Evolutionary conservation across 2,888 invertebrate species (phyloP), one percentile per base, ranked within the genome.

Genomic region (Iselma pallidipennis): DNA sequence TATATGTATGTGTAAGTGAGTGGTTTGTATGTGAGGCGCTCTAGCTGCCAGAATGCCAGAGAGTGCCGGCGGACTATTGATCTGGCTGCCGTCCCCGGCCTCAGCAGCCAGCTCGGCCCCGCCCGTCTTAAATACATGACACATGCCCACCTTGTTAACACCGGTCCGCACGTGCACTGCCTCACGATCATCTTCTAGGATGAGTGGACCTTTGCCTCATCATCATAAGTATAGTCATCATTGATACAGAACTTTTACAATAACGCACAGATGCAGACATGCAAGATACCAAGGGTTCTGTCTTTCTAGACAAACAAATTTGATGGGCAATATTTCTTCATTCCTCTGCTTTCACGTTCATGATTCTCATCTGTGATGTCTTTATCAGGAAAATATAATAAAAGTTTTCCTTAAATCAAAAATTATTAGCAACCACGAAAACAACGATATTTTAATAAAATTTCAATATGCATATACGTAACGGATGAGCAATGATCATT

Each of bases 141-240:
- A 70, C 70, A 68, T 68, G 70, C 66, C 68, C 68, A 66, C 65
- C 68, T 70, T 70, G 70, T 70, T 70, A 70, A 68, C 70, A 68
- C 70, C 67, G 66, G 68, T 66, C 66, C 57, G 67, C 66, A 70
- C 70, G 70, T 70, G 68, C 68, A 66, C 33, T 49, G 69, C 65
- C 59, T 69, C 58, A 59, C 65, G 63, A 67, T 65, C 67, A 59
- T 52, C 61, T 14, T 29, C 48, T 19, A 59, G 59, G 59, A 59
- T 25, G 48, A 53, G 48, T 37, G 37, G 37, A 16, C 37, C 37
- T 37, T 14, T 33, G 14, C 14, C 4, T 33, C 31, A n/a, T 14
- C 31, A 33, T n/a, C n/a, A n/a, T n/a, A n/a, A n/a, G n/a, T n/a
- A 29, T 31, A 2, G n/a, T 5, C 31, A 31, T n/a, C 31, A 31